Evolutionary conservation across 2,888 invertebrate genomes (phyloP), one percentile per base, ranked within the genome.

Genomic region (Rhingia rostrata): DNA sequence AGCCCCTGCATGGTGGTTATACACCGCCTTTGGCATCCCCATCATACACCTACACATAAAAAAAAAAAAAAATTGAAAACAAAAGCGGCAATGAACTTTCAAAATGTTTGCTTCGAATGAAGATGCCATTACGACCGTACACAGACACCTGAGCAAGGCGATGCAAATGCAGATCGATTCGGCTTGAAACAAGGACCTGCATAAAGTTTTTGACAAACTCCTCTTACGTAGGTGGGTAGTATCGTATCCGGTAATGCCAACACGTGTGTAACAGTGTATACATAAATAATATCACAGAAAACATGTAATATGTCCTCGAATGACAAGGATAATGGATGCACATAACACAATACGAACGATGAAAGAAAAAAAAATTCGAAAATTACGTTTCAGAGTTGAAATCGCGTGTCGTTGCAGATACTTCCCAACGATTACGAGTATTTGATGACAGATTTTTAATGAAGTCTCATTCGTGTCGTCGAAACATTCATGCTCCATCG

Each of bases 71-170:
- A 22, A 54, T 53, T 66, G 35, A 41, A 67, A 84, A 84, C 75
- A 80, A 80, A 58, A 89, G 88, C 89, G 91, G 90, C 91, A 90
- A 90, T 90, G 91, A 90, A 90, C 90, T 90, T 90, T 90, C 90
- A 90, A 90, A 49, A 90, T 88, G 90, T 88, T 89, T 64, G 51
- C 51, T 70, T 70, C 67, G 35, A 78, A 73, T 43, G 67, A 47
- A 37, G 49, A 67, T 54, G 66, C 53, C 63, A 64, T 64, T 22
- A 61, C 22, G 32, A 4, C 4, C 22, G 35, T 14, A 63, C 39
- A 32, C 49, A 74, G 14, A 58, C 47, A 82, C 72, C 78, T 78
- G 47, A 53, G 33, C 47, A 66, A 67, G 35, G 61, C 41, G 63
- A 82, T 81, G 41, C 69, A 81, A 64, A 66, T 77, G 33, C 35